Base-by-base conservation (phyloP, 1,140 invertebrate species). In the Drosophila lacertosa region DNA sequence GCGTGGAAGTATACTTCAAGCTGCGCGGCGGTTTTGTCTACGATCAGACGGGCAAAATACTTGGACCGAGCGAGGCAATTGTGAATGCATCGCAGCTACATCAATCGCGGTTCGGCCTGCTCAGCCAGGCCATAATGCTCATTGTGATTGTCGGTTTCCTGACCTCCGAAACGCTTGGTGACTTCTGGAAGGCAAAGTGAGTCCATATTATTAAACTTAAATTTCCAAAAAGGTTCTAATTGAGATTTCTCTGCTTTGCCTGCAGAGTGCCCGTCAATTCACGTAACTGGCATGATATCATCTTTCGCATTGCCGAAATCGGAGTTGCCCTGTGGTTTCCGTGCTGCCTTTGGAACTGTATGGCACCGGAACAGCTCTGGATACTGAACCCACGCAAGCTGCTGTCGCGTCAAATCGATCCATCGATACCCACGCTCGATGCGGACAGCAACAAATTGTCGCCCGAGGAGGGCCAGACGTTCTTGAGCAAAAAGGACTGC, bases 241-340 rank as follows among this genome's bases (percentile, higher is more conserved):
- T 5, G 13, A 6, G 48, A 29, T 0, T 29, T 7, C 1, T 9
- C 7, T 29, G 40, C 16, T 64, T 10, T 5, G 1, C 11, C 91
- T 91, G 2, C 77, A 97, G 96, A 89, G 96, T 98, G 48, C 96
- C 97, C 26, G 93, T 98, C 6, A 94, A 96, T 60, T 97, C 96
- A 15, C 94, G 97, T 74, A 98, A 98, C 92, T 97, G 95, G 94
- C 96, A 98, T 92, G 96, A 98, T 92, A 93, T 98, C 66, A 94
- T 97, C 60, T 98, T 98, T 91, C 95, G 97, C 16, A 93, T 97
- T 39, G 96, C 97, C 48, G 97, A 98, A 93, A 96, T 98, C 74
- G 97, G 97, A n/a, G 97, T 98, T 47, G 96, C 96, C 63, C 91
- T 98, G 69, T 98, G 97, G 97, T 98, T 98, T 92, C 97, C 97